Conservation (phyloP, 2,888 invertebrate species). For the Machimus rusticus region DNA sequence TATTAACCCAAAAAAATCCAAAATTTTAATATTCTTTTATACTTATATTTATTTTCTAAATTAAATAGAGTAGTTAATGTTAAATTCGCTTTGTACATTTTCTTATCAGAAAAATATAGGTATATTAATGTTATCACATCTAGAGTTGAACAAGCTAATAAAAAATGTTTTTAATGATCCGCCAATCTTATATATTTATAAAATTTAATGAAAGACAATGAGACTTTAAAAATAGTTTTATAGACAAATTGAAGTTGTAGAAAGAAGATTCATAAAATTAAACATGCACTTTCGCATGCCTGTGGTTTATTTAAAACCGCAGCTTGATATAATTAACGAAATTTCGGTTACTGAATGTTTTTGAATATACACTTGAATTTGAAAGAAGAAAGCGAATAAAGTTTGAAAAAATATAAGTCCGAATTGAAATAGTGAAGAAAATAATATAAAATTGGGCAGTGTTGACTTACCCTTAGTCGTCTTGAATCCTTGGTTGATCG, state of each 20-base stretch:
- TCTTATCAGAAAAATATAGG: background rate
- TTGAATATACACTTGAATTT: background rate
- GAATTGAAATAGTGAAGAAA: background rate
- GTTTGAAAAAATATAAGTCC: background rate
- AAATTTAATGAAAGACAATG: background rate
- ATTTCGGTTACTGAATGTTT: background rate
- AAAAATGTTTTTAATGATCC: background rate
- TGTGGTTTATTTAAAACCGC: background rate
- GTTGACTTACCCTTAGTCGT: conserved; percentile 76
- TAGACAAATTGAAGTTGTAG: background rate
- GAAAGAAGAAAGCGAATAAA: background rate
- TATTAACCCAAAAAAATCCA: background rate
- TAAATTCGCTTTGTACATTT: background rate
- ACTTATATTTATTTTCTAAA: background rate
- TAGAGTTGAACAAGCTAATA: background rate
- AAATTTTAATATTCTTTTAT: background rate
- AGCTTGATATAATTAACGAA: background rate
- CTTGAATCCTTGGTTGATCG: conserved; percentile 89
- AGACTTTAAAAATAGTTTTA: background rate
- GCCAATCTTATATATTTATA: background rate
- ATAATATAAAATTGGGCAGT: background rate
- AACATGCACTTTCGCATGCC: conserved; percentile 4
- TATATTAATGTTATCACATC: background rate
- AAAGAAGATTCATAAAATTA: background rate
- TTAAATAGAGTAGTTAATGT: background rate